Evolutionary conservation across 2,797 vertebrate species (phyloP).

Genomic region (Kryptolebias ocellatus): DNA sequence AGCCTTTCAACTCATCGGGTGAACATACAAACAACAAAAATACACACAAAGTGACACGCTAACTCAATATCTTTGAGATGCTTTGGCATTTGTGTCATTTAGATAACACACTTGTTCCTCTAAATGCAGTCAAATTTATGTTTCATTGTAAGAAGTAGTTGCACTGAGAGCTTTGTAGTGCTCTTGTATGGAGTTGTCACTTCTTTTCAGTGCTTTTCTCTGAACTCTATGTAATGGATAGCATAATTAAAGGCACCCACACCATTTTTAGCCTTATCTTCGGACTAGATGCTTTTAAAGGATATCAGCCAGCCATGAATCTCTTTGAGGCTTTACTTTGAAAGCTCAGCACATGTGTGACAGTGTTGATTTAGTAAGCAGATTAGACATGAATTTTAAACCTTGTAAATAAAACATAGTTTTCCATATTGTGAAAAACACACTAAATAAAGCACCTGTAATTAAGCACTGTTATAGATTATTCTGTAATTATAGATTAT

Average conservation of each 20-base stretch:
- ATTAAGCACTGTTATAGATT: background rate
- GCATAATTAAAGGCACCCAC: conserved; percentile 66
- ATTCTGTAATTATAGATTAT: background rate
- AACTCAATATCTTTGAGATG: conserved; percentile 21
- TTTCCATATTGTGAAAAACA: conserved; percentile 9
- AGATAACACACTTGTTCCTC: conserved; percentile 42
- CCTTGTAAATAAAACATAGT: conserved; percentile 9
- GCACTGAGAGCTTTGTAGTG: conserved; percentile 12
- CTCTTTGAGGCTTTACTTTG: conserved; percentile 35
- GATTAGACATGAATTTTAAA: conserved; percentile 9
- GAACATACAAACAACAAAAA: conserved; percentile 50
- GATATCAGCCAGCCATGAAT: conserved; percentile 35
- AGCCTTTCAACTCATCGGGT: conserved; percentile 69
- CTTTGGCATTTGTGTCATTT: conserved; percentile 52
- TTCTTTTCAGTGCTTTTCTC: too few species aligned
- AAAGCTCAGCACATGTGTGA: conserved; percentile 24
- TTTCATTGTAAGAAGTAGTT: conserved; percentile 28
- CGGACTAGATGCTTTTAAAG: conserved; percentile 59
- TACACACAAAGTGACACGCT: conserved; percentile 29
- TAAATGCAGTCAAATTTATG: conserved; percentile 39
- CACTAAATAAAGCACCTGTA: conserved; percentile 5
- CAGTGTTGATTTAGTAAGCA: conserved; percentile 21
- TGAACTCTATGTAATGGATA: conserved; percentile 64
- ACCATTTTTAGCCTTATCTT: conserved; percentile 67
- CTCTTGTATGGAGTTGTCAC: too few species aligned